These are phyloP conservation scores for Oriolus oriolus DNA, from an alignment of 2,113 vertebrate species.

Conservation along the genomic window DNA sequence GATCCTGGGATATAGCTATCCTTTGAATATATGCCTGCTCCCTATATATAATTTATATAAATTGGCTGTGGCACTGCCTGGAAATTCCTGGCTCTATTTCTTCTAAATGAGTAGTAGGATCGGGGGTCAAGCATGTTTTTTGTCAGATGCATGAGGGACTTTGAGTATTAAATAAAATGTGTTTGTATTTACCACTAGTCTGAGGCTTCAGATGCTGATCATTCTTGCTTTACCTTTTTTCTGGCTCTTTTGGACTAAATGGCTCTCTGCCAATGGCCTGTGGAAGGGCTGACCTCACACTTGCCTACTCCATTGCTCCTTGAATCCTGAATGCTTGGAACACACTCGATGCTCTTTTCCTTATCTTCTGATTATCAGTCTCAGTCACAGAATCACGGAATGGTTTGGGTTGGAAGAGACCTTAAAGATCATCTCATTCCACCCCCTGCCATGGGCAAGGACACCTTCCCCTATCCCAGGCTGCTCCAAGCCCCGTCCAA, in stretches of 20 bases:
- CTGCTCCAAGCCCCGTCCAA: no score
- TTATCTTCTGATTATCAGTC: neutral
- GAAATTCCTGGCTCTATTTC: neutral
- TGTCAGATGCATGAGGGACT: neutral
- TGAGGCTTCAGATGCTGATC: neutral
- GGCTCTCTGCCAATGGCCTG: neutral
- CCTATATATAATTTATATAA: neutral
- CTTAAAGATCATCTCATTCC: rapidly evolving
- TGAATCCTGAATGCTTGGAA: neutral
- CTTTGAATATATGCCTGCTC: neutral
- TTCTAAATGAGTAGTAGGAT: neutral
- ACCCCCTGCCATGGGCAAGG: neutral
- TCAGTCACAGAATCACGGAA: neutral
- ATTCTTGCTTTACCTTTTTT: neutral
- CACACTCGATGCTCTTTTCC: neutral
- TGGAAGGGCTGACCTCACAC: neutral
- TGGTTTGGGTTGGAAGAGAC: neutral
- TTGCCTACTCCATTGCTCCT: neutral
- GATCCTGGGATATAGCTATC: neutral
- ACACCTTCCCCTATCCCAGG: rapidly evolving
- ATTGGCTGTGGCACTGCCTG: neutral
- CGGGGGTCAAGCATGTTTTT: neutral
- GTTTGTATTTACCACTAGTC: neutral
- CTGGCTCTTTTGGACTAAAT: neutral
- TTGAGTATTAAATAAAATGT: neutral